These are phyloP conservation scores for Brienomyrus longianalis DNA, from an alignment of 2,113 vertebrate species.

Conservation along the genomic window DNA sequence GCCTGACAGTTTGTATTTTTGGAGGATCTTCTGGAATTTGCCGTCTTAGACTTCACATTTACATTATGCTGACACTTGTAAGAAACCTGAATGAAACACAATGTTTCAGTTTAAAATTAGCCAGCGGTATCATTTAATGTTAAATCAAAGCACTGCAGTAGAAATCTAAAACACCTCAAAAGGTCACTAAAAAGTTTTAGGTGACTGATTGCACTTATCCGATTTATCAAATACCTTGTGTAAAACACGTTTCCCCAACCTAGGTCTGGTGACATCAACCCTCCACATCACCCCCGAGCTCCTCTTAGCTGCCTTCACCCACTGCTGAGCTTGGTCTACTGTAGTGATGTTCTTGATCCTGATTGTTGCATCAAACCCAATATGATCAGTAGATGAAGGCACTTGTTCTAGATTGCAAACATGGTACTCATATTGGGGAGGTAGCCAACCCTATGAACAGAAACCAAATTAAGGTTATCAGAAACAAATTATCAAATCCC, in stretches of 20 bases:
- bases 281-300: background rate
- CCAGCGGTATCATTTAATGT: background rate
- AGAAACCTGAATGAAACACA: background rate
- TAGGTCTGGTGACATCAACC: background rate
- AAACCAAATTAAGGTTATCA: background rate
- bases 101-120: background rate
- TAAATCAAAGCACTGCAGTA: background rate
- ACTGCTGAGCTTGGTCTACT: background rate
- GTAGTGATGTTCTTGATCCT: background rate
- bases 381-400: background rate
- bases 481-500: background rate
- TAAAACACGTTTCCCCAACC: background rate
- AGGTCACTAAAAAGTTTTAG: background rate
- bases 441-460: background rate
- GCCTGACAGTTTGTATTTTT: conserved; percentile 12
- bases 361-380: background rate
- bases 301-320: background rate
- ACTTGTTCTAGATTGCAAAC: background rate
- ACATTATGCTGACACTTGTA: conserved; percentile 1
- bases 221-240: background rate
- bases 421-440: background rate
- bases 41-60: background rate
- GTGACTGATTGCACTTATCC: background rate
- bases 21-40: background rate
- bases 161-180: background rate